phyloP scores from a whole-genome alignment of 2,888 invertebrate genomes.

The Sesia bembeciformis region DNA sequence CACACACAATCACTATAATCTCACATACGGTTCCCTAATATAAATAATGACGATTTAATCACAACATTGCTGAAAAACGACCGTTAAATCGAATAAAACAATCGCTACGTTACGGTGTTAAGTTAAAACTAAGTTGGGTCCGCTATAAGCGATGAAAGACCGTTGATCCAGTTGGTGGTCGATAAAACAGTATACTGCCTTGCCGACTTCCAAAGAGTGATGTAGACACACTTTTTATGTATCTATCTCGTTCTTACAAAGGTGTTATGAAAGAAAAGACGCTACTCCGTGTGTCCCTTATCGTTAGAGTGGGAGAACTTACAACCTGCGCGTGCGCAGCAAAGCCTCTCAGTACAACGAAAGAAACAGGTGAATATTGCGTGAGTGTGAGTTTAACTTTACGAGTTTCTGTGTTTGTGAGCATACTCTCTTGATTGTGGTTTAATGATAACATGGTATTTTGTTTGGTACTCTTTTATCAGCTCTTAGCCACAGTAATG shows the following conservation, averaged over 20 bases:
- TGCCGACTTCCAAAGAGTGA: conserved; percentile 38
- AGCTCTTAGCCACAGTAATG: conserved; percentile 24
- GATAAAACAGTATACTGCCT: conserved; percentile 57
- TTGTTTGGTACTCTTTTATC: conserved; percentile 48
- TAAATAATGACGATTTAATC: conserved; percentile 44
- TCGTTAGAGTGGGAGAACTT: conserved; percentile 45
- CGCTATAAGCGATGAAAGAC: conserved; percentile 61
- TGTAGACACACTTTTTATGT: conserved; percentile 14
- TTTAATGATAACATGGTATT: conserved; percentile 63
- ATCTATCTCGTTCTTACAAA: conserved; percentile 28
- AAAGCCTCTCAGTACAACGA: conserved; percentile 56
- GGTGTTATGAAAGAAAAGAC: conserved; percentile 25
- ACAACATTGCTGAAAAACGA: conserved; percentile 49
- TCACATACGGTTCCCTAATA: conserved; percentile 33
- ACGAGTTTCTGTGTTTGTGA: conserved; percentile 30
- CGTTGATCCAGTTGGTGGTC: conserved; percentile 70
- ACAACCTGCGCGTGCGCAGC: conserved; percentile 60
- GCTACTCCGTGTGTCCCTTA: conserved; percentile 24
- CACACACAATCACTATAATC: conserved; percentile 33
- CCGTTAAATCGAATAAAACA: conserved; percentile 47
- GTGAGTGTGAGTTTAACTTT: conserved; percentile 43
- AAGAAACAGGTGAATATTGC: conserved; percentile 64
- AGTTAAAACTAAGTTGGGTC: conserved; percentile 67
- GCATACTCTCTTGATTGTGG: conserved; percentile 51
- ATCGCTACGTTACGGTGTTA: conserved; percentile 53